Base-by-base conservation (phyloP, 2,797 vertebrate species). In the Myotis pilosus region DNA sequence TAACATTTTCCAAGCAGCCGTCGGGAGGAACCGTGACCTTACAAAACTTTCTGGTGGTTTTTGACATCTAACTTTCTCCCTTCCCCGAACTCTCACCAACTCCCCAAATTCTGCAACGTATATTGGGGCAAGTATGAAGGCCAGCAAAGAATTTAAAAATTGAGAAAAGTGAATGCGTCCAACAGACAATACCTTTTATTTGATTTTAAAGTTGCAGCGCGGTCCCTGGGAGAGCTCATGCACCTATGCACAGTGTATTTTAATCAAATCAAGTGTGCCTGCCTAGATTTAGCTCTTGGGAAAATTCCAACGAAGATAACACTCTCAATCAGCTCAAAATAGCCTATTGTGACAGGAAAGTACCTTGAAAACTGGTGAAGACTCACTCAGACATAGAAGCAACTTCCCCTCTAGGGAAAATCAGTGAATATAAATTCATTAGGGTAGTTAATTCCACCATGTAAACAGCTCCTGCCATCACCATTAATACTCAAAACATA, bases 291-390 rank as follows among this genome's bases (percentile, higher is more conserved):
- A 57, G 69, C 81, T 93, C 92, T 78, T 89, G 41, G 86, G 78
- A 95, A 91, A 92, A 90, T 5, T 92, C 84, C 75, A 94, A 87
- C 85, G 72, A 94, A 95, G 91, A 89, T 89, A 88, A 95, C 51
- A 53, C 33, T 84, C 80, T 92, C 91, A 28, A 69, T 93, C 94
- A 91, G 57, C 60, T 96, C 95, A 57, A 94, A 93, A 94, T 30
- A 89, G 84, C 92, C 89, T 76, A 88, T 68, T 76, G 74, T 79
- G 85, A 92, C 89, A 96, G 95, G 78, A 85, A 88, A 97, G 89
- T 88, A 89, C 93, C 85, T 86, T 93, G 87, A 92, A 96, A 86
- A 81, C 44, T 20, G 7, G 89, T 69, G 64, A 87, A 78, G 91
- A 62, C 69, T 92, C 84, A 62, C 69, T 91, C 87, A 94, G 53